Percentiles rank a stretch among this genome's conserved stretches.
phyloP scores from a whole-genome alignment of 1,140 invertebrate species.

The Ylistrum balloti region DNA sequence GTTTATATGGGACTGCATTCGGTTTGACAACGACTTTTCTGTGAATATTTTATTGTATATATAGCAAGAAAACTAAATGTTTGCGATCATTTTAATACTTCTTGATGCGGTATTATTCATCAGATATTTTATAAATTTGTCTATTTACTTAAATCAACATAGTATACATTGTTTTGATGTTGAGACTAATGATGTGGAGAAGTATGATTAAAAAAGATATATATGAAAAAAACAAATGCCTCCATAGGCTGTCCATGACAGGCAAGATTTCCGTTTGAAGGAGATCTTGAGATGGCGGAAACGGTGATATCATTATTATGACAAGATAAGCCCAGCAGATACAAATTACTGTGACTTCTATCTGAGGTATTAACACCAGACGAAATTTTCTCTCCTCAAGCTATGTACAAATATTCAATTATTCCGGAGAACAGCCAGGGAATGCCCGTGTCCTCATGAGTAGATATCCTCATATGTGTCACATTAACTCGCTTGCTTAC shows the following conservation, averaged over 20 bases:
- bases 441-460: background rate
- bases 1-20: no score
- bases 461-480: background rate
- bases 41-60: no score
- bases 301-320: constrained; percentile 34
- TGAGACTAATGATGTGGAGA: no score
- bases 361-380: background rate
- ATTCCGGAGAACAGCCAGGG: background rate
- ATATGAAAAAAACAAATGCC: background rate
- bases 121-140: no score
- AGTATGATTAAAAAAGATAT: no score
- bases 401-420: constrained; percentile 30
- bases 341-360: background rate
- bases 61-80: no score
- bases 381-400: constrained; percentile 4
- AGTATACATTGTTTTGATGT: no score
- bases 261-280: background rate
- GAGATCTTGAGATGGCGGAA: background rate
- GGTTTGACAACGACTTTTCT: no score
- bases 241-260: background rate
- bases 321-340: constrained; percentile 6
- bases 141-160: no score
- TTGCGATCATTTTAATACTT: no score
- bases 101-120: no score
- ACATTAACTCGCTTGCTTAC: constrained; percentile 9